phyloP scores from a whole-genome alignment of 2,113 vertebrate species.

The Eleginops maclovinus region DNA sequence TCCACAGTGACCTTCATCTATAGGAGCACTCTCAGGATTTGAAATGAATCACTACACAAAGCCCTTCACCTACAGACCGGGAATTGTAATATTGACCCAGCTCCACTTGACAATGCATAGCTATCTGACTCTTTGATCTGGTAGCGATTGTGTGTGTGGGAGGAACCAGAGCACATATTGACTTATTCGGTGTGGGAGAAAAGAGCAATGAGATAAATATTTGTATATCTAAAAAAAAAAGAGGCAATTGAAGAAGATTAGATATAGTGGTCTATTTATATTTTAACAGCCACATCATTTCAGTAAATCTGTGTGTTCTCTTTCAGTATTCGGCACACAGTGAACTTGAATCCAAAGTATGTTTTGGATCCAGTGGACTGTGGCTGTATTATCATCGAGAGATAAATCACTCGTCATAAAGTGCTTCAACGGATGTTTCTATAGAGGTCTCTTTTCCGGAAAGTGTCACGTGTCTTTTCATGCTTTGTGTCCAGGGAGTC shows the following conservation, averaged over 20 bases:
- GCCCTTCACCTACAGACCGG: constrained; percentile 63
- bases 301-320: not conserved
- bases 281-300: not conserved
- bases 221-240: constrained; percentile 44
- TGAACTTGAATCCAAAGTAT: not conserved
- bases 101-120: constrained; percentile 70
- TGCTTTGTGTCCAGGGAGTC: constrained; percentile 87
- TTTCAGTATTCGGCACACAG: not conserved
- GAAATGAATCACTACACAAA: constrained; percentile 57
- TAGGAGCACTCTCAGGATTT: constrained; percentile 52
- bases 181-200: constrained; percentile 68
- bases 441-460: not conserved
- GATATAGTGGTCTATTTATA: constrained; percentile 54
- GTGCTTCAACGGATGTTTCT: not conserved
- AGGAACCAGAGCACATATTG: constrained; percentile 72
- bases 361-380: no score
- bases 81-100: constrained; percentile 75
- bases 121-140: constrained; percentile 70
- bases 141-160: constrained; percentile 48
- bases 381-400: not conserved
- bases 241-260: constrained; percentile 52
- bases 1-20: constrained; percentile 63
- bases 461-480: not conserved
- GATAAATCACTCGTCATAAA: not conserved
- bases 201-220: constrained; percentile 64